These are phyloP conservation scores for Solea senegalensis DNA, from an alignment of 2,113 vertebrate genomes.

Conservation along the genomic window DNA sequence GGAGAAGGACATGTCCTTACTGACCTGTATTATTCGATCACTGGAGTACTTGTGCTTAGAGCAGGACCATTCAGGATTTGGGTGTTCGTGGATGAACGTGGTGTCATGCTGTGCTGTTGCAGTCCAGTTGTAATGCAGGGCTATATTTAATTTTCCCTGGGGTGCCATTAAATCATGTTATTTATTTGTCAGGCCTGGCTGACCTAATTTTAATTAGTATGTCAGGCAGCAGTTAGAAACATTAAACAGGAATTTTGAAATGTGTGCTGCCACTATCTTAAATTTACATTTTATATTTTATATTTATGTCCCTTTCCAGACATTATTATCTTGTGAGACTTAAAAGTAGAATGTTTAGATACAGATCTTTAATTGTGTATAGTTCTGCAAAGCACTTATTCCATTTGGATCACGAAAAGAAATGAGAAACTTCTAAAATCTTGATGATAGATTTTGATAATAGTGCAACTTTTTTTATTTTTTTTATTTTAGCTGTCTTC, in stretches of 20 bases:
- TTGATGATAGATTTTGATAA: slow-evolving; percentile 21
- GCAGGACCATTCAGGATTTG: slow-evolving; percentile 15
- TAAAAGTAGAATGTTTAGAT: slow-evolving; percentile 20
- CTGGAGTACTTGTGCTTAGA: slow-evolving; percentile 16
- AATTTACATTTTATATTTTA: slow-evolving; percentile 35
- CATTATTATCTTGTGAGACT: slow-evolving; percentile 9
- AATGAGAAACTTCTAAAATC: slow-evolving; percentile 38
- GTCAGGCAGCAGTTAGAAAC: slow-evolving; percentile 64
- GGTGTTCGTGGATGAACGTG: slow-evolving; percentile 70
- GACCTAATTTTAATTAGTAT: slow-evolving; percentile 79
- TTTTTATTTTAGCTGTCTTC: slow-evolving; percentile 29
- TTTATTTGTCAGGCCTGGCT: slow-evolving; percentile 80
- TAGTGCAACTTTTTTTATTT: slow-evolving; percentile 5
- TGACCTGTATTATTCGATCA: slow-evolving; percentile 13
- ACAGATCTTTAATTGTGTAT: slow-evolving; percentile 14
- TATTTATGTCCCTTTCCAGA: slow-evolving; percentile 31
- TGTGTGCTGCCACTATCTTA: slow-evolving; percentile 34
- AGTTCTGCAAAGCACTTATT: slow-evolving; percentile 18
- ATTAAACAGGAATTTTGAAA: slow-evolving; percentile 52
- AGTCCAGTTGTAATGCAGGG: slow-evolving; percentile 67
- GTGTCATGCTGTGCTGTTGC: slow-evolving; percentile 65
- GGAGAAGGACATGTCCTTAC: slow-evolving; percentile 6
- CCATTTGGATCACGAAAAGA: slow-evolving; percentile 37
- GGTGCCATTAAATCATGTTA: slow-evolving; percentile 83
- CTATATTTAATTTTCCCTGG: slow-evolving; percentile 82